Conservation (phyloP, 2,888 invertebrate species). For the Campoletis raptor region DNA sequence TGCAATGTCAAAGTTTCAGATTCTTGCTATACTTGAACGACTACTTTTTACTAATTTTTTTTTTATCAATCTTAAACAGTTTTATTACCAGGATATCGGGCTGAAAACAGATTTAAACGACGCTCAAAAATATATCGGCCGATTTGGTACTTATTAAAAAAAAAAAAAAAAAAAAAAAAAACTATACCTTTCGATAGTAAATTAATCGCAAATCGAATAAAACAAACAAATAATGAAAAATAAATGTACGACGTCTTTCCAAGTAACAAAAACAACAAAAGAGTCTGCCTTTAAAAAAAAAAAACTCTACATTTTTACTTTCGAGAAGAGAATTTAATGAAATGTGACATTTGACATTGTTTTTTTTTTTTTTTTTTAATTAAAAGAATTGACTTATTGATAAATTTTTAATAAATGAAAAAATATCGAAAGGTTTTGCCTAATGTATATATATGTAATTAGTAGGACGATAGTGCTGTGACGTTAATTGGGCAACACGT, state of each 20-base stretch:
- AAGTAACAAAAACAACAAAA: neutral
- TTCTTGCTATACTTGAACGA: neutral
- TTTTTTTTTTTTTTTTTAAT: no score
- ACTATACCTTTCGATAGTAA: no score
- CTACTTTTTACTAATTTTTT: neutral
- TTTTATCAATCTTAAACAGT: neutral
- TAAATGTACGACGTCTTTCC: neutral
- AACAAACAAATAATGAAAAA: neutral
- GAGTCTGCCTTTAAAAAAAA: neutral
- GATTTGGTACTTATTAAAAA: no score
- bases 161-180: no score
- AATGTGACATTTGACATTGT: neutral
- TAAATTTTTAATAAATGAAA: slow-evolving; percentile 5
- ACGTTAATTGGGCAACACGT: slow-evolving; percentile 50
- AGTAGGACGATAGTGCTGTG: slow-evolving; percentile 22
- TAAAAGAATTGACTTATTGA: no score
- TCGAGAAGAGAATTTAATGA: neutral
- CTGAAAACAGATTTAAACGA: no score
- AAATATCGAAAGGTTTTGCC: neutral
- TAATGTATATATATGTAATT: neutral
- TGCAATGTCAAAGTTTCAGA: neutral
- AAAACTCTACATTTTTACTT: neutral
- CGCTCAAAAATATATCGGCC: no score
- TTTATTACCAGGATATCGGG: no score
- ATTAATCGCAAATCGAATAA: no score